phyloP scores from a whole-genome alignment of 1,140 invertebrate genomes.

The Ceratina japonica region DNA sequence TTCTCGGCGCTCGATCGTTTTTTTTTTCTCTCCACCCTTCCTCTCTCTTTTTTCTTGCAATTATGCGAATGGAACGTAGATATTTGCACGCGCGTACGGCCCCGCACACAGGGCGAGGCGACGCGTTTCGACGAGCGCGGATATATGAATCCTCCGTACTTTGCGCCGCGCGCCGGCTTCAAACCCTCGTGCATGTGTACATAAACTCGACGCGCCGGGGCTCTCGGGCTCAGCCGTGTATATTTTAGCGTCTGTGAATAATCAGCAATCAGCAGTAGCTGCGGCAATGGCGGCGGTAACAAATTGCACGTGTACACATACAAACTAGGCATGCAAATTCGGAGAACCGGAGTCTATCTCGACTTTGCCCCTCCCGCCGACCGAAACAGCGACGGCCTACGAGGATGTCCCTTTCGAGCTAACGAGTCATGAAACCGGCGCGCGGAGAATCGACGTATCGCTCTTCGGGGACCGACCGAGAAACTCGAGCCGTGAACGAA shows the following conservation, averaged over 20 bases:
- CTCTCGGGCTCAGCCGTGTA: slow-evolving; percentile 61
- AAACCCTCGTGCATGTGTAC: slow-evolving; percentile 57
- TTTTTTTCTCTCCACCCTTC: neutral
- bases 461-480: slow-evolving; percentile 43
- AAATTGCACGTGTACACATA: slow-evolving; percentile 69
- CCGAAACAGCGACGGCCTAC: slow-evolving; percentile 34
- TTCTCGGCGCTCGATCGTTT: slow-evolving; percentile 5
- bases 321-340: slow-evolving; percentile 65
- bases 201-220: slow-evolving; percentile 52
- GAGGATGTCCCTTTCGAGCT: slow-evolving; percentile 59
- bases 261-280: slow-evolving; percentile 70
- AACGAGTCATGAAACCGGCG: slow-evolving; percentile 66
- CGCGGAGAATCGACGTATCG: slow-evolving; percentile 60
- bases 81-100: slow-evolving; percentile 17
- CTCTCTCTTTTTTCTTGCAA: slow-evolving; percentile 35
- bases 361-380: slow-evolving; percentile 56
- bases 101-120: neutral
- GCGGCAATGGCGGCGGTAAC: slow-evolving; percentile 68
- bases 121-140: slow-evolving; percentile 2
- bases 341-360: slow-evolving; percentile 54
- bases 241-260: slow-evolving; percentile 71
- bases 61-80: slow-evolving; percentile 50
- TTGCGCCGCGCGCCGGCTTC: slow-evolving; percentile 25
- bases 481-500: neutral
- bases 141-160: slow-evolving; percentile 58